Evolutionary conservation across 2,888 invertebrate genomes (phyloP).

Genomic region (Bruchidius siliquastri): DNA sequence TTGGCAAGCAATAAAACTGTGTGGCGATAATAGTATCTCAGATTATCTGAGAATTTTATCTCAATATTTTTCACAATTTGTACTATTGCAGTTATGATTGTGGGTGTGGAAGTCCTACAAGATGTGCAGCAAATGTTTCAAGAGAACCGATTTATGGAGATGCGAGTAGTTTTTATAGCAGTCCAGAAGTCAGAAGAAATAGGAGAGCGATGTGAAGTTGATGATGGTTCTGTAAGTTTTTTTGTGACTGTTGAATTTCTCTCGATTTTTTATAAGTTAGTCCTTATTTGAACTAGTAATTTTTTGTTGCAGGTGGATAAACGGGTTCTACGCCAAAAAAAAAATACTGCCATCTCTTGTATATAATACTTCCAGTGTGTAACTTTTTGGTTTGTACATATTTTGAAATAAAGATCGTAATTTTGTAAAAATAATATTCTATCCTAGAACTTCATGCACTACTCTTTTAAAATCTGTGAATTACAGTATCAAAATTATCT

Average conservation of each 20-base stretch:
- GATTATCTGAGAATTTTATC: no score
- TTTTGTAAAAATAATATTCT: background rate
- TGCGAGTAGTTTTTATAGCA: slow-evolving; percentile 36
- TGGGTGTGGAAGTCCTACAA: slow-evolving; percentile 3
- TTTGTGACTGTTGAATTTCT: no score
- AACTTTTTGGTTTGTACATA: background rate
- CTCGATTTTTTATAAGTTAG: no score
- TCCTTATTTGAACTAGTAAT: background rate
- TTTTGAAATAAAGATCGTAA: background rate
- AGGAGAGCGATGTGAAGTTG: slow-evolving; percentile 22
- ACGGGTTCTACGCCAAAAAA: background rate
- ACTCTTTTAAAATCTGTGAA: no score
- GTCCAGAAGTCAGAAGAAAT: slow-evolving; percentile 41
- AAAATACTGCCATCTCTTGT: background rate
- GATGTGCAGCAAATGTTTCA: slow-evolving; percentile 10
- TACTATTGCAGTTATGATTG: slow-evolving; percentile 14
- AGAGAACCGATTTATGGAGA: slow-evolving; percentile 42
- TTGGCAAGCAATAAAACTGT: no score
- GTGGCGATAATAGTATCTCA: no score
- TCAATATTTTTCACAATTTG: no score
- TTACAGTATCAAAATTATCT: no score
- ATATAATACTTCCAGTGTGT: background rate
- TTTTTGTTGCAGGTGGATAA: background rate
- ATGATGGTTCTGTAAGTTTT: background rate
- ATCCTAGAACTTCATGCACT: no score